phyloP scores from a whole-genome alignment of 2,113 vertebrate genomes.

The Dendrocopos noguchii region DNA sequence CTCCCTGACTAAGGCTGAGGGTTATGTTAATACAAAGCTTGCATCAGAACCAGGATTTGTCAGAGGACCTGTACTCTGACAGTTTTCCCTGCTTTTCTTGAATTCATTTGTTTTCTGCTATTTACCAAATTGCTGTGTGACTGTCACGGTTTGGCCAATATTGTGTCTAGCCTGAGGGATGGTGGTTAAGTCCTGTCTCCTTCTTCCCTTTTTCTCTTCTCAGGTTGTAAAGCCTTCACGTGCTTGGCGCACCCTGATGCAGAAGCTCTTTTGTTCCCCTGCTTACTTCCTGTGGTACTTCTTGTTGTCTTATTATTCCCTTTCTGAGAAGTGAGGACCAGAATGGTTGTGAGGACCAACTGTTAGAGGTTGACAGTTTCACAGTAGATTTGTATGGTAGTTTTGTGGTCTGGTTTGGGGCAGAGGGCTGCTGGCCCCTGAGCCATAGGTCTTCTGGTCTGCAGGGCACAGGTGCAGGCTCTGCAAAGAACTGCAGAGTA shows the following conservation, averaged over 20 bases:
- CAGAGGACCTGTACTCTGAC: neutral
- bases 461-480: neutral
- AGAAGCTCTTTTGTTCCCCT: neutral
- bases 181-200: neutral
- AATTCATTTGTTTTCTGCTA: neutral
- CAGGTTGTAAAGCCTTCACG: neutral
- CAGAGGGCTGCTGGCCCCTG: neutral
- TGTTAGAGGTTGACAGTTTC: neutral
- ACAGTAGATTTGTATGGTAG: neutral
- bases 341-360: neutral
- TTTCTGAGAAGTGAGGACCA: neutral
- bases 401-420: accelerated
- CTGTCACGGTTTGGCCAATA: neutral
- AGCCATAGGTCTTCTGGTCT: neutral
- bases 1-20: neutral
- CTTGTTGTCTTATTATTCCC: neutral
- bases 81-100: neutral
- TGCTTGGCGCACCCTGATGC: neutral
- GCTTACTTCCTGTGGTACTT: neutral
- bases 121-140: neutral
- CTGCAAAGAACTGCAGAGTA: neutral
- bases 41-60: neutral
- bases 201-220: neutral
- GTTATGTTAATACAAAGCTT: neutral
- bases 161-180: neutral